Base-by-base conservation (phyloP, 2,113 vertebrate genomes). In the Oncorhynchus kisutch region DNA sequence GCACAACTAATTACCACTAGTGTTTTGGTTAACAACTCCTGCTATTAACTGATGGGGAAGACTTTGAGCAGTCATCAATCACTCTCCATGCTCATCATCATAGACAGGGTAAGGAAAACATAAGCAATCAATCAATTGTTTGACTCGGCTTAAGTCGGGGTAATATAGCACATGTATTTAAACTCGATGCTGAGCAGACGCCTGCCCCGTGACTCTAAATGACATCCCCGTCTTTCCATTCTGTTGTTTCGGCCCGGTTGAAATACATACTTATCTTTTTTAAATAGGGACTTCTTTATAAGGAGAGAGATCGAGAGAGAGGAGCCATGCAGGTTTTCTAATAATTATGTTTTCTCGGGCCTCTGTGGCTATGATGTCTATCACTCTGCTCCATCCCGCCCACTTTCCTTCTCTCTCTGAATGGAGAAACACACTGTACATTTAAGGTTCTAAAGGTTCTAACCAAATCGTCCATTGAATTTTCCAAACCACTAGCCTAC, bases 291-390 rank as follows among this genome's bases (percentile, higher is more conserved):
- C 51, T 54, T 18, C 9, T 45, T 45, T 3, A 45, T 45, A 11
- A 39, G 7, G 34, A 57, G 67, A 54, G 77, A 67, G 81, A 22
- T 45, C 12, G 39, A 45, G 68, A 34, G 27, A 34, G 67, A 49
- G 34, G 34, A 39, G 39, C 12, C 25, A 20, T 12, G 4, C 13
- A 59, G 27, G 51, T 78, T 76, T 78, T 91, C 85, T 85, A 90
- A 93, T 93, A 92, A 94, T 87, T 88, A 92, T 89, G 88, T 81
- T 65, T 88, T 91, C 91, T 87, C 80, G 84, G 92, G 91, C 89
- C 18, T 73, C 73, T 76, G 16, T 54, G 65, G 22, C 25, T 60
- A 22, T 62, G 79, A 54, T 59, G 48, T 74, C 48, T 68, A 59
- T 49, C 54, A 67, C 70, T 67, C 51, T 78, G 20, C 22, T 49